phyloP scores from a whole-genome alignment of 2,888 invertebrate genomes.

The Entomobrya multifasciata region DNA sequence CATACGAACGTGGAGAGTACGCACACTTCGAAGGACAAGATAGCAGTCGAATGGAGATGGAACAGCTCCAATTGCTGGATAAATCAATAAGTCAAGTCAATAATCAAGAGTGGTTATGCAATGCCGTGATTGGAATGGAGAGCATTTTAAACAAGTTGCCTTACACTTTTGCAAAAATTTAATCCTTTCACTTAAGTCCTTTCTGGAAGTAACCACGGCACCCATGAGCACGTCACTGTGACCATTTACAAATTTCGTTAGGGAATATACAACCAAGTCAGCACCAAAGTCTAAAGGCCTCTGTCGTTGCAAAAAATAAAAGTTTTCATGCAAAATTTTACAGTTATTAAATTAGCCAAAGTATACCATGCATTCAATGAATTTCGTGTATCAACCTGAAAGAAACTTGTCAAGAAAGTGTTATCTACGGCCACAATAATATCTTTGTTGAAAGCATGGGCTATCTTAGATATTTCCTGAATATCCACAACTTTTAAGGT shows the following conservation, averaged over 20 bases:
- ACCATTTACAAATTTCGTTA: constrained; percentile 97
- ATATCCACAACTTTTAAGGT: constrained; percentile 84
- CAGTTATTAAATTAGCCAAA: no score
- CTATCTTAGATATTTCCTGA: constrained; percentile 81
- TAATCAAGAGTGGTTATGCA: no score
- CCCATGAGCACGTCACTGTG: constrained; percentile 99
- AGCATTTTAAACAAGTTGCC: no score
- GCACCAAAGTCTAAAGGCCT: constrained; percentile 94
- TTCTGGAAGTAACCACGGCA: constrained; percentile 88
- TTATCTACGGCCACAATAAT: constrained; percentile 84
- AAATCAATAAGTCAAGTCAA: no score
- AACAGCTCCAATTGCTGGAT: constrained; percentile 74
- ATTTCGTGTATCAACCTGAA: no score
- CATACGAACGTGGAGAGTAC: constrained; percentile 84
- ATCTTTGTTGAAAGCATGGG: constrained; percentile 80
- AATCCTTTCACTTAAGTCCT: constrained; percentile 87
- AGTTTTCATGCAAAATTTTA: no score
- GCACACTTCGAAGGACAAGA: constrained; percentile 84
- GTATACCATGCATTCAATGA: no score
- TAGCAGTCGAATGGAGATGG: constrained; percentile 84
- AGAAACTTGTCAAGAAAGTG: constrained; percentile 84
- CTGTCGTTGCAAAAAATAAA: no score
- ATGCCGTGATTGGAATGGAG: no score
- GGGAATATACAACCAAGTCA: constrained; percentile 93
- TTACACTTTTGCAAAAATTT: constrained; percentile 94